These are phyloP conservation scores for Cynocephalus volans DNA, from an alignment of 2,113 vertebrate species.

Conservation along the genomic window DNA sequence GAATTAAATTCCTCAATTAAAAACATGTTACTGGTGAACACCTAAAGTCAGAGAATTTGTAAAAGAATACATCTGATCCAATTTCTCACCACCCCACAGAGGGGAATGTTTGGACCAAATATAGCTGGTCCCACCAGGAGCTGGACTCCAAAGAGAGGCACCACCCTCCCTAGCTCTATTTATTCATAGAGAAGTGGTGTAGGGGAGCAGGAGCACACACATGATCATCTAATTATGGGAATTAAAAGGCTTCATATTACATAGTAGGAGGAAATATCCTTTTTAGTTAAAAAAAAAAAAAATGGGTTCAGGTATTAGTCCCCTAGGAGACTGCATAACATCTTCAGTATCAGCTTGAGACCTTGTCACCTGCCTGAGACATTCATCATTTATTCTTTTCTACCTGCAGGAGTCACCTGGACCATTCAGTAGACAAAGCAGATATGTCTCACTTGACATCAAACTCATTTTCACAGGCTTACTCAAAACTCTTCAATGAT, in stretches of 20 bases:
- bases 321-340: neutral
- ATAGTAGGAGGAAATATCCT: neutral
- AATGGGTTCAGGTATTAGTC: neutral
- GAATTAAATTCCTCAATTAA: no score
- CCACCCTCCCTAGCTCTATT: neutral
- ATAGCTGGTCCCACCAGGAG: neutral
- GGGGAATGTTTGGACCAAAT: neutral
- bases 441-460: neutral
- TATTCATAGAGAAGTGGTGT: neutral
- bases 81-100: neutral
- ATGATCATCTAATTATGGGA: neutral
- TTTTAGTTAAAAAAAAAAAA: neutral
- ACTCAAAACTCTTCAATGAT: conserved; percentile 18
- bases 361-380: neutral
- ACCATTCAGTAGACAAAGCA: neutral
- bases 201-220: neutral
- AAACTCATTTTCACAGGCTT: conserved; percentile 35
- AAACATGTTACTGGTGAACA: neutral
- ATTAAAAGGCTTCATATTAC: neutral
- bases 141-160: neutral
- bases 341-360: neutral
- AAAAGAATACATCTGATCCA: neutral
- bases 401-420: neutral
- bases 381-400: neutral
- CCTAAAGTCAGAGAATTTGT: neutral